A percentile compares a stretch with the other conserved stretches of the same genome.
Conservation (phyloP, 2,113 vertebrate species). For the Leptocoma aspasia region DNA sequence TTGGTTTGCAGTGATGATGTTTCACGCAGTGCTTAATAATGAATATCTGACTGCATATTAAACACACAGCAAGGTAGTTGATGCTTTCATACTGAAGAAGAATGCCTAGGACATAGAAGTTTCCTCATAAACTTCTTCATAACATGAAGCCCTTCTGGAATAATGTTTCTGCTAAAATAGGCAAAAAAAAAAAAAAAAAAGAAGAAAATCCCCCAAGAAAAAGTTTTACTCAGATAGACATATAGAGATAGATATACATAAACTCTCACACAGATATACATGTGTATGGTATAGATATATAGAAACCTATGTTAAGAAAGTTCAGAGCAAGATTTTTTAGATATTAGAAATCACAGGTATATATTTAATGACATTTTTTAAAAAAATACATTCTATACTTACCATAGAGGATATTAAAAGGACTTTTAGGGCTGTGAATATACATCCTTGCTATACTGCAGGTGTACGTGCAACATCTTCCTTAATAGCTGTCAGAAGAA, state of each 20-base stretch:
- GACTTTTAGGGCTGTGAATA: neutral
- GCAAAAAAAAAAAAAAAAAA: fast-evolving
- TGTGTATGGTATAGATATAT: no score
- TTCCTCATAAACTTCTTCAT: neutral
- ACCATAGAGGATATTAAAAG: neutral
- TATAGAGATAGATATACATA: neutral
- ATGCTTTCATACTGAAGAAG: neutral
- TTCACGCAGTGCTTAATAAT: neutral
- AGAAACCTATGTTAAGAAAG: neutral
- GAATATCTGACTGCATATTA: neutral
- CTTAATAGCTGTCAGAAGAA: neutral
- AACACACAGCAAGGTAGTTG: neutral
- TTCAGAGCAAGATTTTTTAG: neutral
- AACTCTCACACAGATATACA: neutral
- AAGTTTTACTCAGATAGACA: neutral
- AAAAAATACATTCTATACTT: neutral
- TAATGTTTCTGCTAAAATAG: neutral
- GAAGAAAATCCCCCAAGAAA: neutral
- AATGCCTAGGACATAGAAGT: neutral
- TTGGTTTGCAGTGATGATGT: neutral
- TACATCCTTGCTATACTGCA: neutral
- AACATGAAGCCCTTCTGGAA: neutral
- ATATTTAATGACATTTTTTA: neutral
- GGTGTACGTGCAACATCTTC: neutral
- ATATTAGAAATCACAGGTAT: neutral